Base-by-base conservation (phyloP, 1,140 invertebrate genomes). In the Panagrolaimus sp. region DNA sequence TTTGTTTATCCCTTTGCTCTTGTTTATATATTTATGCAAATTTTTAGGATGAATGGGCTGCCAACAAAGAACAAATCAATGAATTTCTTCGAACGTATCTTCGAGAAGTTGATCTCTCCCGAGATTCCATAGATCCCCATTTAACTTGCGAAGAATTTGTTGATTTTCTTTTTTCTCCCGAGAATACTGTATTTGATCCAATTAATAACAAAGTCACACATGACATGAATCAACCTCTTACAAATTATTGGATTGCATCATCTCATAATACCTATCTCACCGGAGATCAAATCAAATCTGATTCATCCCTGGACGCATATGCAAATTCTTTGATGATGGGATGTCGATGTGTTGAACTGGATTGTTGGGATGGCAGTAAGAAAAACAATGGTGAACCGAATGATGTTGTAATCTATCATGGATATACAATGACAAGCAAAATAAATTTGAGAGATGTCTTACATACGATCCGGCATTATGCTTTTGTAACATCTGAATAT, bases 211-310 rank as follows among this genome's bases (percentile, higher is more conserved):
- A 85, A 45, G 88, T 96, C 2, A 89, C 88, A 76, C 93, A 98
- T 83, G 92, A 97, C 81, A 98, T 98, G 95, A 91, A 88, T 4
- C 88, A 87, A 76, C 93, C 95, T 1, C 83, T 98, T n/a, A 89
- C 91, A 1, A 90, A 95, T 85, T 98, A 98, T 85, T 98, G 93
- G 93, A 96, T 98, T 71, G 89, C 94, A 1, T 97, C 94, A 0
- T 97, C 94, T 1, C 95, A 98, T 83, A 98, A 98, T 82, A 98
- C 95, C 88, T 97, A 98, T 85, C 85, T 98, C 46, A 97, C 92
- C 47, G 95, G 94, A 8, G 94, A 98, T 86, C 95, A 98, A 85
- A 90, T 98, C 82, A 92, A 90, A 44, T 95, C 93, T 83, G 93
- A 96, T 81, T 96, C 93, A 3, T 96, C 93, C 24, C 87, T 91